phyloP scores from a whole-genome alignment of 1,140 invertebrate species.

The Lasioglossum albipes region DNA sequence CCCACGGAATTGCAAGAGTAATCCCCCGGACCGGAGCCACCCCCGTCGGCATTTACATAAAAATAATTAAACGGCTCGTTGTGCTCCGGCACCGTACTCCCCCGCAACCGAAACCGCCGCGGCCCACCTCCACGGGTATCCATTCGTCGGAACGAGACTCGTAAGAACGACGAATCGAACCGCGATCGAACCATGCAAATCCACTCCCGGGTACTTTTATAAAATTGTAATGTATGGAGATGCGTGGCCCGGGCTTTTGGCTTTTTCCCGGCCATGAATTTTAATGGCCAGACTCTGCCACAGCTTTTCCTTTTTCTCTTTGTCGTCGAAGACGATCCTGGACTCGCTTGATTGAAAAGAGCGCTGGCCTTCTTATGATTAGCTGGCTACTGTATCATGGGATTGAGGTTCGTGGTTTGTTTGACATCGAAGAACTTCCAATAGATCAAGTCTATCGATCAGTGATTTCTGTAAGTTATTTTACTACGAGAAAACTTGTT shows the following conservation, averaged over 20 bases:
- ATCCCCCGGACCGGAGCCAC: slow-evolving; percentile 34
- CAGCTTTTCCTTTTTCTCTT: background rate
- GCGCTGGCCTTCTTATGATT: no score
- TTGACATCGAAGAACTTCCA: no score
- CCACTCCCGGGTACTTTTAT: slow-evolving; percentile 27
- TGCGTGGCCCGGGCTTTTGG: slow-evolving; percentile 5
- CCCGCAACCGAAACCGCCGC: background rate
- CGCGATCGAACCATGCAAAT: slow-evolving; percentile 36
- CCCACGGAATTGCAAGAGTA: slow-evolving; percentile 63
- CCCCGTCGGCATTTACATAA: slow-evolving; percentile 66
- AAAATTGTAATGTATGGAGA: slow-evolving; percentile 42
- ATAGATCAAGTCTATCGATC: no score
- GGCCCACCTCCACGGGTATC: background rate
- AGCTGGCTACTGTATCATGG: no score
- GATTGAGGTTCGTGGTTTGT: no score
- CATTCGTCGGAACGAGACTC: slow-evolving; percentile 5
- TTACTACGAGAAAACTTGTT: no score
- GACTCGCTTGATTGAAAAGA: background rate
- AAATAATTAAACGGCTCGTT: slow-evolving; percentile 71
- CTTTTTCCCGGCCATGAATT: slow-evolving; percentile 28
- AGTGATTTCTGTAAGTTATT: no score
- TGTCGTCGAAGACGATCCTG: background rate
- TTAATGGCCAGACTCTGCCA: slow-evolving; percentile 2
- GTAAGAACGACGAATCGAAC: slow-evolving; percentile 13
- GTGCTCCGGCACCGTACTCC: slow-evolving; percentile 35